Percentiles rank a stretch among this genome's conserved stretches.
Evolutionary conservation across 2,113 vertebrate species (phyloP).

Genomic region (Pachyramphus minor): DNA sequence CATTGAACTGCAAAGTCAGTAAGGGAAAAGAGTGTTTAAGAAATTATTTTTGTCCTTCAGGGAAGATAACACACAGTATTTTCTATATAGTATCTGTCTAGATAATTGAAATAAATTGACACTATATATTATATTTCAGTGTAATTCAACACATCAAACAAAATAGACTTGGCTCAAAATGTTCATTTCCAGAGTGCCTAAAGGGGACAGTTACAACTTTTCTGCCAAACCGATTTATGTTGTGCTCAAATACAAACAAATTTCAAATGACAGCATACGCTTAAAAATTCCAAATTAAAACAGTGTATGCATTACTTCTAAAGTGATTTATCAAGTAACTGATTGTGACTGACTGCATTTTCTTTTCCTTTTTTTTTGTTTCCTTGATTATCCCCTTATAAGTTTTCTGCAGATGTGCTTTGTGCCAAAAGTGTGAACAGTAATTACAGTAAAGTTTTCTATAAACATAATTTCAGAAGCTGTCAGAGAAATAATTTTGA

Average conservation of each 20-base stretch:
- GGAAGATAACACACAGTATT: not conserved
- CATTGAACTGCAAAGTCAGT: not conserved
- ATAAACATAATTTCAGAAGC: not conserved
- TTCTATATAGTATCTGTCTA: not conserved
- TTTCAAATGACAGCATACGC: not conserved
- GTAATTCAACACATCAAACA: not conserved
- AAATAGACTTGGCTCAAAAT: not conserved
- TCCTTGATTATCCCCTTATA: not conserved
- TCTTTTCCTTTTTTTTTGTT: not conserved
- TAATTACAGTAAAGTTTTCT: not conserved
- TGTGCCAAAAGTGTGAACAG: not conserved
- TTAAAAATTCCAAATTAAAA: conserved; percentile 3
- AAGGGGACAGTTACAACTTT: not conserved
- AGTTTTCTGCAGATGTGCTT: not conserved
- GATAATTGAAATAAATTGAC: conserved; percentile 12
- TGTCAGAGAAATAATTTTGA: not conserved
- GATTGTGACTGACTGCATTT: not conserved
- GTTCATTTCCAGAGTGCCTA: not conserved
- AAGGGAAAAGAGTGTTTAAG: not conserved
- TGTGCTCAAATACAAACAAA: not conserved
- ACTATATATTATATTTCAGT: not conserved
- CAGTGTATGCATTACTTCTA: not conserved
- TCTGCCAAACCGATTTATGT: not conserved
- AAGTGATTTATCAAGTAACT: not conserved
- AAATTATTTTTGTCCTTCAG: not conserved